Evolutionary conservation across 2,113 vertebrate species (phyloP), one percentile per base, ranked within the genome.

Genomic region (Struthidea cinerea): DNA sequence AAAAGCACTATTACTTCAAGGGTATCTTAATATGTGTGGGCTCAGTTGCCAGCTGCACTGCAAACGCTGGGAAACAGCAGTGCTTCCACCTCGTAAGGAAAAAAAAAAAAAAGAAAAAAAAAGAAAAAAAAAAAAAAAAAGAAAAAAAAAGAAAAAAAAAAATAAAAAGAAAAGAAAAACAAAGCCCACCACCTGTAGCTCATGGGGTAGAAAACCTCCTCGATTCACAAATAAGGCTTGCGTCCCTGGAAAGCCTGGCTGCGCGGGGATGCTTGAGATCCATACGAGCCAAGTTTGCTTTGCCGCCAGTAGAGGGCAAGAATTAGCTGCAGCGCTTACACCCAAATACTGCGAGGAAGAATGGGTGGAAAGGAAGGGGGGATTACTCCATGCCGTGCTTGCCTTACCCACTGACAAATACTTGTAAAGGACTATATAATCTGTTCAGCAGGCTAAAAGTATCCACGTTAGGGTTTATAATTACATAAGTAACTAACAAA

Each of bases 121-220:
- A 20, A 56, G 13, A 9, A 14, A 27, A 3, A 4, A 6, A 10
- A 7, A 12, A 6, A 10, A 1, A 5, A 23, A 5, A 13, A 1
- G 3, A 8, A n/a, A 5, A 3, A 22, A 4, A 15, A 20, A 56
- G 14, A 11, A 14, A 27, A 3, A 4, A 6, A 10, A 7, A 12
- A 7, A 12, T 1, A 5, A 23, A 5, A 13, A 1, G 3, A 8
- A 7, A 23, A 26, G 4, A 7, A 44, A 32, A 3, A 2, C 3
- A 7, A n/a, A 19, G 17, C 15, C 17, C n/a, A 26, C 6, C 19
- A 17, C 7, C 24, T 64, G 0, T 26, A 61, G 28, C 14, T 85
- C 11, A 8, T 9, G 9, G 49, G 19, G 26, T 17, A 13, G 32
- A 60, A 91, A 46, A 64, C 15, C 33, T 69, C 9, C 27, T 50